Percentiles rank a stretch among this genome's conserved stretches.
Evolutionary conservation across 2,797 vertebrate species (phyloP).

Genomic region (Perdix hodgsoniae): DNA sequence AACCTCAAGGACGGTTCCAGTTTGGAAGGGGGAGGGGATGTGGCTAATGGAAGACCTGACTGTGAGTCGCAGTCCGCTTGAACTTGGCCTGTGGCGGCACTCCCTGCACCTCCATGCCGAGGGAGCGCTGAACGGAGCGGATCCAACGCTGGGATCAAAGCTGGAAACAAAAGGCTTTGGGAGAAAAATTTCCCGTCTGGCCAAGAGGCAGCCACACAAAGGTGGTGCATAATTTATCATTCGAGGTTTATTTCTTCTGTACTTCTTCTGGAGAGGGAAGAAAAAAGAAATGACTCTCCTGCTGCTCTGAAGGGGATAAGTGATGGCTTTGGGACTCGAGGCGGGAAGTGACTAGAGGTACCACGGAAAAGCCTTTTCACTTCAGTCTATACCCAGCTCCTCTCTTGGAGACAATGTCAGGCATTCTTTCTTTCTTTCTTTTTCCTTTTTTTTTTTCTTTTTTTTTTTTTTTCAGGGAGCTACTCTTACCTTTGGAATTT

Average conservation of each 20-base stretch:
- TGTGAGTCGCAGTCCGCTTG: constrained; percentile 63
- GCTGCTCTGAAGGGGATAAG: constrained; percentile 37
- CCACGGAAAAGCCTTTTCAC: constrained; percentile 27
- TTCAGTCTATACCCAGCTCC: background rate
- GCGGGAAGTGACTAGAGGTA: constrained; percentile 43
- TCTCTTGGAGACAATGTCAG: background rate
- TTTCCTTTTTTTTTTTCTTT: background rate
- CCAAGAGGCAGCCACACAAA: constrained; percentile 77
- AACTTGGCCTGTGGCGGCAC: constrained; percentile 73
- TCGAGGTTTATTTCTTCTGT: constrained; percentile 68
- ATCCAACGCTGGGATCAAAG: constrained; percentile 74
- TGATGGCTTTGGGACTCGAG: constrained; percentile 40
- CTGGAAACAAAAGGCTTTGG: constrained; percentile 77
- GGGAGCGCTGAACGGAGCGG: constrained; percentile 54
- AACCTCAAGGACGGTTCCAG: constrained; percentile 59
- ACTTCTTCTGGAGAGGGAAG: constrained; percentile 62
- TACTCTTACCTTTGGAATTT: constrained; percentile 18
- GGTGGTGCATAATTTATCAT: constrained; percentile 81
- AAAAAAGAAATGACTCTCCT: constrained; percentile 53
- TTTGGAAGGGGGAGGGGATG: constrained; percentile 66
- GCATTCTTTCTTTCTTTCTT: background rate
- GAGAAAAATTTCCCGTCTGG: constrained; percentile 78
- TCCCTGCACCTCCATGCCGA: constrained; percentile 73
- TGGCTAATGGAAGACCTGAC: constrained; percentile 60
- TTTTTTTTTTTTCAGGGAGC: background rate